Conservation (phyloP, 1,140 invertebrate genomes). For the Ptiloglossa arizonensis region DNA sequence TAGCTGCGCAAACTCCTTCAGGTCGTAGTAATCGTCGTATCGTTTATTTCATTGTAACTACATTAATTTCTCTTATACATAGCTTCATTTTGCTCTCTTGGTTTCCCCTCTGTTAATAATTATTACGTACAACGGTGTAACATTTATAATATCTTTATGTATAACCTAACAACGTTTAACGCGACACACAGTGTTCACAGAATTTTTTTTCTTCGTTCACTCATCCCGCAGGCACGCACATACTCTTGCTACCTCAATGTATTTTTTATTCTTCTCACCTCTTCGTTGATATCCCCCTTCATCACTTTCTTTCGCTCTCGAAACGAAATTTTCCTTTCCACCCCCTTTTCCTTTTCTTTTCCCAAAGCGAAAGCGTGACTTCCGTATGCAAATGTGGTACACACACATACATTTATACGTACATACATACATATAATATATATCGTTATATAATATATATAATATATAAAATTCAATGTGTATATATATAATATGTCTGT, state of each 20-base stretch:
- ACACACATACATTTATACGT: conserved; percentile 33
- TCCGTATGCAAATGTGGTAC: conserved; percentile 1
- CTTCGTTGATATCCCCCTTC: conserved; percentile 3
- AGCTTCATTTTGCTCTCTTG: conserved; percentile 47
- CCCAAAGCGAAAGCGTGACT: conserved; percentile 35
- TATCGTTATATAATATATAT: conserved; percentile 41
- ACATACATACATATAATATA: conserved; percentile 27
- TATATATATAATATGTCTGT: conserved; percentile 23
- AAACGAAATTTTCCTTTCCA: not conserved
- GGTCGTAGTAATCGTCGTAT: conserved; percentile 51
- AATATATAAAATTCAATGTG: conserved; percentile 34
- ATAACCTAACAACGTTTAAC: conserved; percentile 80
- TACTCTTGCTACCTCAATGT: not conserved
- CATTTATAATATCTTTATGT: conserved; percentile 80
- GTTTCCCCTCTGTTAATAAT: conserved; percentile 68
- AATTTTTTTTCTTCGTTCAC: not conserved
- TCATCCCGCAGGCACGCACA: not conserved
- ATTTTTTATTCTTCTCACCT: conserved; percentile 16
- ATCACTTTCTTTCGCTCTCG: not conserved
- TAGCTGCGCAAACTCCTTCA: not conserved
- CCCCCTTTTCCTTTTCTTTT: not conserved
- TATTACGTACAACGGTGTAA: conserved; percentile 80
- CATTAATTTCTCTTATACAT: conserved; percentile 71
- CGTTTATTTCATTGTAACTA: conserved; percentile 70
- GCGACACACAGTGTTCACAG: conserved; percentile 70